These are phyloP conservation scores for Sebastes diploproa DNA, from an alignment of 2,797 vertebrate species.

Conservation along the genomic window DNA sequence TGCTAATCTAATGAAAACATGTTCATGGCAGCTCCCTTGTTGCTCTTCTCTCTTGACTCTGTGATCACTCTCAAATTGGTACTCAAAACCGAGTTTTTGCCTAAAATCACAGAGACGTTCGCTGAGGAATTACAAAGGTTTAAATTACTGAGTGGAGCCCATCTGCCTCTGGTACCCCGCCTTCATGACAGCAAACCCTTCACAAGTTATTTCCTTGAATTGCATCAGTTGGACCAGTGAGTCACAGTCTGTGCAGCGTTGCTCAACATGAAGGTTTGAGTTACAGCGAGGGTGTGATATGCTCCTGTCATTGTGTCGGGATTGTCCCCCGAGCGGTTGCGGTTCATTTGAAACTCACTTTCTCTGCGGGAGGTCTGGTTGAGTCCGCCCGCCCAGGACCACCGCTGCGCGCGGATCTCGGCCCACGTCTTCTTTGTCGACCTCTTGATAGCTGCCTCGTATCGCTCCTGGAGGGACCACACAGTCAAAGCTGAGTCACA, in stretches of 20 bases:
- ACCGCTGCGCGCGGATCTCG: constrained; percentile 96
- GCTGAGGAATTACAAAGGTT: constrained; percentile 10
- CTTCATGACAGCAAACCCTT: constrained; percentile 20
- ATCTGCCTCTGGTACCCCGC: constrained; percentile 22
- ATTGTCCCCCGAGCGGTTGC: neutral
- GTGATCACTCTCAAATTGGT: neutral
- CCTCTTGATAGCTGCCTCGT: constrained; percentile 93
- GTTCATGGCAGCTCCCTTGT: neutral
- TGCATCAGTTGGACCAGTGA: constrained; percentile 58
- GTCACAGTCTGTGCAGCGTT: constrained; percentile 28
- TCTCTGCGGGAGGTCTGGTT: constrained; percentile 91
- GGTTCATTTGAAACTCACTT: constrained; percentile 74
- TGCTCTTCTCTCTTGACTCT: neutral
- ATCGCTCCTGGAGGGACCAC: constrained; percentile 85
- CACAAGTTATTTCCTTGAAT: constrained; percentile 34
- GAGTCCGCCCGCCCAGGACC: constrained; percentile 96
- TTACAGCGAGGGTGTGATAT: neutral
- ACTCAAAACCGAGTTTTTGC: neutral
- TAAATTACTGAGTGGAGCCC: constrained; percentile 11
- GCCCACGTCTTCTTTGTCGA: constrained; percentile 97
- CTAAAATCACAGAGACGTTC: neutral
- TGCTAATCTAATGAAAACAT: constrained; percentile 37
- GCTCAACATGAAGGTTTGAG: neutral
- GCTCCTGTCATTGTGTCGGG: neutral
- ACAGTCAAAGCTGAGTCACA: neutral